Percentiles rank a stretch among this genome's conserved stretches.
These are phyloP conservation scores for Gorsachius magnificus DNA, from an alignment of 2,797 vertebrate species.

Conservation along the genomic window DNA sequence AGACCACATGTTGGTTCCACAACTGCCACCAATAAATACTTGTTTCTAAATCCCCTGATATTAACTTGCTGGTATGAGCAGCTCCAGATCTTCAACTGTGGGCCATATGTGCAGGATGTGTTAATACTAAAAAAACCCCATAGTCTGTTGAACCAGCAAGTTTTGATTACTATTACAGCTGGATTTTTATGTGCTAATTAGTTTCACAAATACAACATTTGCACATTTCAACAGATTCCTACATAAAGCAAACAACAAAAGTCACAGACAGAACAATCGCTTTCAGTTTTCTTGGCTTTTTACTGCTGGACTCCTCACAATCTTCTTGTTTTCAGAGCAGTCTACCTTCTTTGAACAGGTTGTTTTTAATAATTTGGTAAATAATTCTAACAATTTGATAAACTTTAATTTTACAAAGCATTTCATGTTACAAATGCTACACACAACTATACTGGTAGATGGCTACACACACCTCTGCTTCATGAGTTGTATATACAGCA, in stretches of 20 bases:
- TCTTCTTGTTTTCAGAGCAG: background rate
- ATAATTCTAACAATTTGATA: background rate
- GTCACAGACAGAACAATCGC: background rate
- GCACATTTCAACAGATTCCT: background rate
- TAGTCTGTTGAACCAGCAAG: conserved; percentile 37
- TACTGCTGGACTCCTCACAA: background rate
- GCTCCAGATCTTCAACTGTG: background rate
- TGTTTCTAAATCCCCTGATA: background rate
- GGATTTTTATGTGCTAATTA: conserved; percentile 36
- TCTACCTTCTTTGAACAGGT: background rate
- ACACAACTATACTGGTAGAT: background rate
- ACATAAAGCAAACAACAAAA: background rate
- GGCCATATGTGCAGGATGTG: conserved; percentile 16
- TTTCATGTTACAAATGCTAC: background rate
- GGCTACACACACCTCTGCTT: background rate
- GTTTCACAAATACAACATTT: conserved; percentile 27
- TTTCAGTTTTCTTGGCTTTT: background rate
- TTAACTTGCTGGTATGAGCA: background rate
- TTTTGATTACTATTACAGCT: conserved; percentile 34
- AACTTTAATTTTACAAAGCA: background rate
- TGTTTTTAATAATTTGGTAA: background rate
- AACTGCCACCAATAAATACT: conserved; percentile 28
- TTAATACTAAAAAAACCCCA: background rate
- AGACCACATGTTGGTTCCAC: conserved; percentile 29
- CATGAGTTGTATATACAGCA: background rate